Conservation (phyloP, 2,113 vertebrate genomes). For the Montifringilla adamsi region DNA sequence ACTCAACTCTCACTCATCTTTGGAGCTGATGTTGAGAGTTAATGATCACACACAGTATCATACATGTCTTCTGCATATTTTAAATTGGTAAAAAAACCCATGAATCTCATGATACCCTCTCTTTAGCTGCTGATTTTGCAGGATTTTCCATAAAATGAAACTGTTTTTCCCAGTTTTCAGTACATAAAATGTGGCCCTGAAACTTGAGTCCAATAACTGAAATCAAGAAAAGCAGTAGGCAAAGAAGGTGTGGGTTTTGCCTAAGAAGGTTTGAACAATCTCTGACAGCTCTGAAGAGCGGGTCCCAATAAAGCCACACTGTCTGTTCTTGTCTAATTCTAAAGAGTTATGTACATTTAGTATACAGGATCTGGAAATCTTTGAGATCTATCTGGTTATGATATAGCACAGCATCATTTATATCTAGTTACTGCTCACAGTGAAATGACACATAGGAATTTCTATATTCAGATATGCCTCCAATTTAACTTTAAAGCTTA, state of each 20-base stretch:
- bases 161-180: not conserved
- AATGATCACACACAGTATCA: fast-evolving
- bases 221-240: not conserved
- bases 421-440: not conserved
- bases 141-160: not conserved
- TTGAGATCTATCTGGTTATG: not conserved
- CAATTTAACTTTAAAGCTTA: conserved; percentile 56
- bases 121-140: not conserved
- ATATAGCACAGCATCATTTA: not conserved
- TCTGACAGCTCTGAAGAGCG: not conserved
- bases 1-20: not conserved
- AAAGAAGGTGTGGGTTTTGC: not conserved
- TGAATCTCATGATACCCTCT: not conserved
- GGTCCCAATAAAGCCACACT: not conserved
- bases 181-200: not conserved
- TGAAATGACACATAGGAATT: not conserved
- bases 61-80: not conserved
- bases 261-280: not conserved
- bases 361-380: not conserved
- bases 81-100: not conserved
- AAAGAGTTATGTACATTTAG: not conserved
- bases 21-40: not conserved
- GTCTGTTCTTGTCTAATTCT: not conserved
- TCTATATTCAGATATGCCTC: not conserved
- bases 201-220: not conserved